These are phyloP conservation scores for Gadus chalcogrammus DNA, from an alignment of 2,113 vertebrate species.

Conservation along the genomic window DNA sequence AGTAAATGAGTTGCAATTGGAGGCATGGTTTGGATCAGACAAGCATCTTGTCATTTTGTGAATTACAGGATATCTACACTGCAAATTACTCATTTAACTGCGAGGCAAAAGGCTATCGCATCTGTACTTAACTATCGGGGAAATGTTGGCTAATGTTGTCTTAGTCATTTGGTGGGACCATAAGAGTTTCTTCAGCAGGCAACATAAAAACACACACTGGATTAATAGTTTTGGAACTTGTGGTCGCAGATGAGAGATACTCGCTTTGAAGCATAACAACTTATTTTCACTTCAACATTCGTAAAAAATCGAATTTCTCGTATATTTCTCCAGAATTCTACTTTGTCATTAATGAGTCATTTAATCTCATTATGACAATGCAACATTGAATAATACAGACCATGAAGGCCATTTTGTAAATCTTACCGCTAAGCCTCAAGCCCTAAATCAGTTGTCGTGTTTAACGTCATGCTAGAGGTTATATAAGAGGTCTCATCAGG, in stretches of 20 bases:
- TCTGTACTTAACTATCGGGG: slow-evolving; percentile 25
- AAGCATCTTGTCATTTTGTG: slow-evolving; percentile 50
- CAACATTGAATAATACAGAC: background rate
- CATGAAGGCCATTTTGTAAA: background rate
- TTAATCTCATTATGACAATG: too few relatives aligned
- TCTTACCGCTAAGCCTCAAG: slow-evolving; percentile 15
- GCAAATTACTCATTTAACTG: slow-evolving; percentile 41
- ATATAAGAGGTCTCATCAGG: slow-evolving; percentile 34
- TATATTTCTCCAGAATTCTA: background rate
- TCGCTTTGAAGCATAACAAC: slow-evolving; percentile 35
- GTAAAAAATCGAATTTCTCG: background rate
- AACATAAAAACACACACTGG: too few relatives aligned
- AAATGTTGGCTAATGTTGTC: slow-evolving; percentile 31
- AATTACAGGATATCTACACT: slow-evolving; percentile 52
- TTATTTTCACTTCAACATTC: slow-evolving; percentile 33
- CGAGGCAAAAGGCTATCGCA: slow-evolving; percentile 25
- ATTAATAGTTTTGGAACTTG: background rate
- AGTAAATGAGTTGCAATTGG: slow-evolving; percentile 61
- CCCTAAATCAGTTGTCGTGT: slow-evolving; percentile 19
- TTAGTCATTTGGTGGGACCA: slow-evolving; percentile 4
- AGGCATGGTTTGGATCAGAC: slow-evolving; percentile 45
- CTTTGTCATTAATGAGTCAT: too few relatives aligned
- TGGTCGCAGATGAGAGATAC: slow-evolving; percentile 33
- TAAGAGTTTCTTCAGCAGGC: too few relatives aligned
- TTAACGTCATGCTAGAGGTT: slow-evolving; percentile 16